phyloP scores from a whole-genome alignment of 2,888 invertebrate genomes.

The Pardosa pseudoannulata region DNA sequence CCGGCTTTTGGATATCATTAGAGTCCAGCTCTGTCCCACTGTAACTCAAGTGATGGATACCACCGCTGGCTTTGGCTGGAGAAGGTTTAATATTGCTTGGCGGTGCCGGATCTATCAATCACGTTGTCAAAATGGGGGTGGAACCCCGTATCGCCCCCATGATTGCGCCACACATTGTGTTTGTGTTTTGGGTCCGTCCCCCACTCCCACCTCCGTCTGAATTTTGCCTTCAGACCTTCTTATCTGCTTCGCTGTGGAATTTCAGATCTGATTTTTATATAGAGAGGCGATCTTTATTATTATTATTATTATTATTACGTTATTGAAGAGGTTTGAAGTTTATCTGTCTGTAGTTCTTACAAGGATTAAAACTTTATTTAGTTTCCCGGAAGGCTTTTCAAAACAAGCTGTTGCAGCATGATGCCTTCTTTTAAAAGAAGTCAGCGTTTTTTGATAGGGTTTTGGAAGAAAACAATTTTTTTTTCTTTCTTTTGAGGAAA shows the following conservation, averaged over 20 bases:
- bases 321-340: neutral
- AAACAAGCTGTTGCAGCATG: conserved; percentile 37
- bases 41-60: conserved; percentile 58
- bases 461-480: neutral
- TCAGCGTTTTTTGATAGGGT: conserved; percentile 53
- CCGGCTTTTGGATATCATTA: conserved; percentile 70
- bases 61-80: conserved; percentile 23
- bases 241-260: conserved; percentile 53
- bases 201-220: conserved; percentile 7
- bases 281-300: conserved; percentile 20
- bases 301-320: conserved; percentile 6
- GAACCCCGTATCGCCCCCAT: conserved; percentile 30
- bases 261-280: conserved; percentile 47
- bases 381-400: conserved; percentile 13
- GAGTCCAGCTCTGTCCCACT: conserved; percentile 30
- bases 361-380: conserved; percentile 5
- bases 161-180: conserved; percentile 71
- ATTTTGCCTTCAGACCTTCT: conserved; percentile 44
- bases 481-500: no score
- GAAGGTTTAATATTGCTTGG: conserved; percentile 71
- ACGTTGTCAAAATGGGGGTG: conserved; percentile 40
- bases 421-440: neutral
- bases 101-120: conserved; percentile 66
- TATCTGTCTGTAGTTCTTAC: conserved; percentile 51
- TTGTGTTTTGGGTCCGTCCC: conserved; percentile 60